These are phyloP conservation scores for Cherax quadricarinatus DNA, from an alignment of 1,140 invertebrate species.

Conservation along the genomic window DNA sequence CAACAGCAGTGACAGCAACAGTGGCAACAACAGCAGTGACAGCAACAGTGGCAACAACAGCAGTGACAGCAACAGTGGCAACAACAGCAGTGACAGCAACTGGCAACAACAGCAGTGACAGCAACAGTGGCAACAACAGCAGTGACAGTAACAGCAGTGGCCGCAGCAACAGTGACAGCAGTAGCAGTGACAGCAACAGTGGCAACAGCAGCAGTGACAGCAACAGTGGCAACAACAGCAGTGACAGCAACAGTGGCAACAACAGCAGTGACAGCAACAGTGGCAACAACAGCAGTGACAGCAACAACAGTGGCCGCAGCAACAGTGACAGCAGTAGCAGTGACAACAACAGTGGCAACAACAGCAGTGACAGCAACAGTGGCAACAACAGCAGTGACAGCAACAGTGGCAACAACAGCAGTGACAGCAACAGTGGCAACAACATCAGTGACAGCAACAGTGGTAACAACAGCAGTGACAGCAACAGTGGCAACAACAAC, in stretches of 20 bases:
- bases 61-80: slow-evolving; percentile 9
- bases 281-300: not conserved
- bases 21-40: slow-evolving; percentile 8
- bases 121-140: slow-evolving; percentile 8
- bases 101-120: slow-evolving; percentile 9
- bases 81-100: slow-evolving; percentile 9
- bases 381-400: not conserved
- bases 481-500: not conserved
- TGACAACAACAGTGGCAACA: no score
- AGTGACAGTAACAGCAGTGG: no score
- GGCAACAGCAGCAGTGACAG: not conserved
- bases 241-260: not conserved
- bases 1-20: slow-evolving; percentile 2
- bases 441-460: not conserved
- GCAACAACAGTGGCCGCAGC: not conserved
- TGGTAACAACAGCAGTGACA: not conserved
- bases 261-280: not conserved
- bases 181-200: not conserved
- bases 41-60: not conserved
- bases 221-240: not conserved
- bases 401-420: not conserved
- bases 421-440: not conserved
- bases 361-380: not conserved
- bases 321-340: slow-evolving; percentile 1
- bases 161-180: slow-evolving; percentile 9